Evolutionary conservation across 2,113 vertebrate species (phyloP).

Genomic region (Cromileptes altivelis): DNA sequence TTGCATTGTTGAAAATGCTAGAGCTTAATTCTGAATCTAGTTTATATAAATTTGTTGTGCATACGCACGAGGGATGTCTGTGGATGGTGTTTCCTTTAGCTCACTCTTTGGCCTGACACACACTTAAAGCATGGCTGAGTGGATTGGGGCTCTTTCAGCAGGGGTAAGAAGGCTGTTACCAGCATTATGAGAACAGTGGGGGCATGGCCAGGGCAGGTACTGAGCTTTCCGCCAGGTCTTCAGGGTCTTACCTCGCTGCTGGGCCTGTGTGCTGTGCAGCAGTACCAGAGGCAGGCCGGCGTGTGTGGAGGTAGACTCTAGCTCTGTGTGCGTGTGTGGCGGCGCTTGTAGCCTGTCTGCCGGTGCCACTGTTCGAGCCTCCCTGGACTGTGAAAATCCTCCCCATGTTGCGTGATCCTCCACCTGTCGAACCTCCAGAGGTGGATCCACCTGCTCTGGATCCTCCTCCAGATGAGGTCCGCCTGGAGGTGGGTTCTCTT

Average conservation of each 20-base stretch:
- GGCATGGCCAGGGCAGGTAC: neutral
- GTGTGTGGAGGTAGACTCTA: constrained; percentile 42
- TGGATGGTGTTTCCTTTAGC: constrained; percentile 3
- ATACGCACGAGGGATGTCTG: constrained; percentile 11
- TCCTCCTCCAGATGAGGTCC: constrained; percentile 12
- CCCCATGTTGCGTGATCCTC: constrained; percentile 60
- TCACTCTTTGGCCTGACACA: constrained; percentile 20
- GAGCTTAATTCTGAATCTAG: neutral
- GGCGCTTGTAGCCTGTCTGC: constrained; percentile 61
- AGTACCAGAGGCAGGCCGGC: constrained; percentile 45
- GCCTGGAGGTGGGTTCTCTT: constrained; percentile 12
- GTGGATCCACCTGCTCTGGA: constrained; percentile 23
- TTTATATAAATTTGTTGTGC: neutral
- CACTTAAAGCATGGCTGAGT: neutral
- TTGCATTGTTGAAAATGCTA: neutral
- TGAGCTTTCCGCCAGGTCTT: constrained; percentile 10
- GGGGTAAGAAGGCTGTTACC: constrained; percentile 6
- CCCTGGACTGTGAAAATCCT: constrained; percentile 63
- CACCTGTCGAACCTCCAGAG: constrained; percentile 16
- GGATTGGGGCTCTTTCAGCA: constrained; percentile 34
- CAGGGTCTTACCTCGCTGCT: constrained; percentile 83
- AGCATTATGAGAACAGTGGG: neutral
- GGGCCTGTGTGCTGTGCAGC: constrained; percentile 72
- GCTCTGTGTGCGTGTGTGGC: constrained; percentile 74
- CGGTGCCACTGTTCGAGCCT: constrained; percentile 1